Evolutionary conservation across 2,113 vertebrate species (phyloP).

Genomic region (Seriola quinqueradiata): DNA sequence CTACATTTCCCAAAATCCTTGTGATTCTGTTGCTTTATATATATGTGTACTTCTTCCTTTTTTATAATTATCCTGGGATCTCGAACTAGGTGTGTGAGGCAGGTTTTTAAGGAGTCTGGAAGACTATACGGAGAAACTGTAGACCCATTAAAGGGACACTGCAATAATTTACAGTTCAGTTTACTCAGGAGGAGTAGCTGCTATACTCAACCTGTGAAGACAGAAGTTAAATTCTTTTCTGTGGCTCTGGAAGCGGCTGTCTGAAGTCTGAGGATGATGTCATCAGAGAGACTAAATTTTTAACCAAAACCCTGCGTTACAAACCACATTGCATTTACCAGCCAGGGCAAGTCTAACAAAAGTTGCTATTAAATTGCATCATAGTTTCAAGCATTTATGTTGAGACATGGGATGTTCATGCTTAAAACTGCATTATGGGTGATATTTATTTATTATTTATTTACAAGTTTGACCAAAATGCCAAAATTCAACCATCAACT

Average conservation of each 20-base stretch:
- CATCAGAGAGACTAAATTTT: background rate
- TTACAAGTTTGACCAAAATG: background rate
- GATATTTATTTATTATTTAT: background rate
- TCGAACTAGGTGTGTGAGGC: background rate
- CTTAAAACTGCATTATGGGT: background rate
- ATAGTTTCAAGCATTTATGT: background rate
- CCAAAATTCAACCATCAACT: background rate
- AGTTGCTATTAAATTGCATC: slow-evolving; percentile 5
- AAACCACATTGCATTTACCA: slow-evolving; percentile 3
- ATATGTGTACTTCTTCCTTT: background rate
- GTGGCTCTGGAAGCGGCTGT: background rate
- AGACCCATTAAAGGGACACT: background rate
- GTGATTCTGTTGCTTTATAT: background rate
- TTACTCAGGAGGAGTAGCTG: background rate
- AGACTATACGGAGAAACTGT: background rate
- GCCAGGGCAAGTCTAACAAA: background rate
- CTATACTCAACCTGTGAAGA: background rate
- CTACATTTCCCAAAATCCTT: background rate
- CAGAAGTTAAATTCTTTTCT: background rate
- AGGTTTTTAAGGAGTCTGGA: background rate
- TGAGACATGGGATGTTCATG: background rate
- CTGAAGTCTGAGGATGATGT: background rate
- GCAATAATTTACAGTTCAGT: background rate
- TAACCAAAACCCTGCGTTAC: background rate
- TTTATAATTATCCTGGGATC: background rate